These are phyloP conservation scores for Triops longicaudatus DNA, from an alignment of 1,140 invertebrate species.

Conservation along the genomic window DNA sequence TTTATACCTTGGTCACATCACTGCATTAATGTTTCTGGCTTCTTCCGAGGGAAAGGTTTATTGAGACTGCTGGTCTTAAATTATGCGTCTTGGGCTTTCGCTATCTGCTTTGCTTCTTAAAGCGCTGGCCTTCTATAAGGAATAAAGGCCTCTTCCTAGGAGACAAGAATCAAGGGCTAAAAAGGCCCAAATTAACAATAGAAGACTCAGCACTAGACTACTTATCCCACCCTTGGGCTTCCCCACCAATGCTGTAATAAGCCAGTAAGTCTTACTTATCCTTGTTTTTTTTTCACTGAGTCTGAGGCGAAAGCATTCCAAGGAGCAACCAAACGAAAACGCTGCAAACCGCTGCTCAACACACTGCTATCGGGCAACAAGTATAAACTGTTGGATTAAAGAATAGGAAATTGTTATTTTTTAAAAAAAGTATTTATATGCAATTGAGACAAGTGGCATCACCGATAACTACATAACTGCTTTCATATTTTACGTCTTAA, in stretches of 20 bases:
- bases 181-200: conserved; percentile 4
- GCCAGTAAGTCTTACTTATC: neutral
- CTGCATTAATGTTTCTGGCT: neutral
- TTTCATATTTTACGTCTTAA: too few species aligned
- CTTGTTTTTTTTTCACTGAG: neutral
- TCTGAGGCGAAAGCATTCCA: too few species aligned
- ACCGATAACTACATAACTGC: too few species aligned
- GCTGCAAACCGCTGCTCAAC: too few species aligned
- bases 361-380: too few species aligned
- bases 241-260: neutral
- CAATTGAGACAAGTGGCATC: too few species aligned
- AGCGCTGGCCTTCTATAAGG: neutral
- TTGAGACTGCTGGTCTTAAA: neutral
- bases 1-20: neutral
- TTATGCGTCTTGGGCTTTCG: neutral
- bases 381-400: too few species aligned
- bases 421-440: too few species aligned
- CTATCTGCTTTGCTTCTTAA: neutral
- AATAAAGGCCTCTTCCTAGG: neutral
- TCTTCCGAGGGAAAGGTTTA: neutral
- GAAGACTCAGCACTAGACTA: conserved; percentile 6
- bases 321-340: too few species aligned
- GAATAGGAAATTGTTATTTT: too few species aligned
- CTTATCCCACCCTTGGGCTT: neutral
- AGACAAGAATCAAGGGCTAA: conserved; percentile 1